Percentiles rank a stretch among this genome's conserved stretches.
These are phyloP conservation scores for Gallinago paraguaiae DNA, from an alignment of 2,113 vertebrate genomes.

Conservation along the genomic window DNA sequence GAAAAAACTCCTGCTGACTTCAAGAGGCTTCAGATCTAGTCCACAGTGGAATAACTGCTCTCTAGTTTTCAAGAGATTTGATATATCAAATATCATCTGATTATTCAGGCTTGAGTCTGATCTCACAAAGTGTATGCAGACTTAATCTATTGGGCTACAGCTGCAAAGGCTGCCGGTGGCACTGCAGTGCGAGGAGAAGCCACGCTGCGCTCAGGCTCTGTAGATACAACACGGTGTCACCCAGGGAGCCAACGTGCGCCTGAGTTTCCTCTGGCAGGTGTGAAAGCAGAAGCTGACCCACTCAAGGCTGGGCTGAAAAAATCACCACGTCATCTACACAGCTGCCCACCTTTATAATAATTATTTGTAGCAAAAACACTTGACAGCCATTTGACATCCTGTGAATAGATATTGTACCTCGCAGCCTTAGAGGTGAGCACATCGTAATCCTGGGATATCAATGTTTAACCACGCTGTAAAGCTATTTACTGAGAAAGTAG, in stretches of 20 bases:
- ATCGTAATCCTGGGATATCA: constrained; percentile 22
- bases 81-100: constrained; percentile 2
- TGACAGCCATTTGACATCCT: not conserved
- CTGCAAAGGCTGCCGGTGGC: not conserved
- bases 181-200: not conserved
- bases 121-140: not conserved
- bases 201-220: not conserved
- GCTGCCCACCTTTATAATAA: not conserved
- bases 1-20: not conserved
- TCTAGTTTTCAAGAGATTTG: not conserved
- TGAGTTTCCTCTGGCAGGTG: not conserved
- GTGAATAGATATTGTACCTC: not conserved
- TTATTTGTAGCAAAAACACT: not conserved
- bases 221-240: not conserved
- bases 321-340: not conserved
- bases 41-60: not conserved
- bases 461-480: constrained; percentile 43
- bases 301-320: not conserved
- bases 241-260: rapidly evolving
- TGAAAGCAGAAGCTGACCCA: not conserved
- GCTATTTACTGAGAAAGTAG: constrained; percentile 9
- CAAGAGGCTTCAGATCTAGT: constrained; percentile 25
- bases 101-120: not conserved
- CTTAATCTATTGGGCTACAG: not conserved
- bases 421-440: not conserved